These are phyloP conservation scores for Plagodis dolabraria DNA, from an alignment of 2,888 invertebrate genomes.

Conservation along the genomic window DNA sequence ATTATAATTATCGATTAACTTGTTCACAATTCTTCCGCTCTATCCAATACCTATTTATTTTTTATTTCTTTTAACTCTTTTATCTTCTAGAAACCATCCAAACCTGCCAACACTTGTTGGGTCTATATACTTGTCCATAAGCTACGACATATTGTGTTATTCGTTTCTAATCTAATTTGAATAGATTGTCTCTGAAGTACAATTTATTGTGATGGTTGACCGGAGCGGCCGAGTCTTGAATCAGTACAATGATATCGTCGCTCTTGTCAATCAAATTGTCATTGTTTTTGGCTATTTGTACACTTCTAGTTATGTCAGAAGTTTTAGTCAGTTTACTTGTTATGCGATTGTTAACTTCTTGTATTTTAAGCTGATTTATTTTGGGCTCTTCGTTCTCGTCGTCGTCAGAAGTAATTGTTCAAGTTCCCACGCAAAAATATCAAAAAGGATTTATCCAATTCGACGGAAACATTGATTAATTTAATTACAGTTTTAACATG, in stretches of 20 bases:
- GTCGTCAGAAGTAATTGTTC: neutral
- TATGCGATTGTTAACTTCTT: constrained; percentile 23
- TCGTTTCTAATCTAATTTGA: constrained; percentile 24
- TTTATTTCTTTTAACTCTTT: constrained; percentile 33
- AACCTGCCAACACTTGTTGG: constrained; percentile 58
- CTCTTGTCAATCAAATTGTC: constrained; percentile 52
- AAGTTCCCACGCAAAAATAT: too few relatives aligned
- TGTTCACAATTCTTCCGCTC: constrained; percentile 35
- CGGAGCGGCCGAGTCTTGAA: constrained; percentile 38
- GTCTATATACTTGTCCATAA: constrained; percentile 56
- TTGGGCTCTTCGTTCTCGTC: constrained; percentile 26
- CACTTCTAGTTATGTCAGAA: constrained; percentile 36
- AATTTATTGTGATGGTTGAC: constrained; percentile 62
- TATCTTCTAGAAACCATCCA: constrained; percentile 26
- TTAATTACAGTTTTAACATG: too few relatives aligned
- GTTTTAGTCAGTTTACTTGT: constrained; percentile 33
- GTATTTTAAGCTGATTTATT: constrained; percentile 26
- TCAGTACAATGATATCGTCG: constrained; percentile 9
- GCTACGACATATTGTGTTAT: constrained; percentile 11
- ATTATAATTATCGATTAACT: neutral
- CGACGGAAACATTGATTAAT: too few relatives aligned
- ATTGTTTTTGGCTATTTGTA: constrained; percentile 26
- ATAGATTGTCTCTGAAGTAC: constrained; percentile 12
- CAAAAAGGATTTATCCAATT: too few relatives aligned
- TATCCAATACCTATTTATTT: constrained; percentile 43